phyloP scores from a whole-genome alignment of 1,140 invertebrate species.

The Holotrichia oblita region DNA sequence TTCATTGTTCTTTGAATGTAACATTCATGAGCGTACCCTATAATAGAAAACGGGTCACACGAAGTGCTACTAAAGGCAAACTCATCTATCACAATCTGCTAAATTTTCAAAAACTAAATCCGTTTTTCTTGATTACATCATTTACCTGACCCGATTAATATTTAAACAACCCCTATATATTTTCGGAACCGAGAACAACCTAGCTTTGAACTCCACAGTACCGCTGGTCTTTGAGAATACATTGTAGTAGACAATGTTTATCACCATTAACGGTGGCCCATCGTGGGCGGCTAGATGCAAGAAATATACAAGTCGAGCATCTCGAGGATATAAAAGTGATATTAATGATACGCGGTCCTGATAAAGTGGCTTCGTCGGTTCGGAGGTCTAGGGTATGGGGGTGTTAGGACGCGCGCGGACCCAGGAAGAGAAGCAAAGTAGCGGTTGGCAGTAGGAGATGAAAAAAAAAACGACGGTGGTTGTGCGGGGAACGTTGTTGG shows the following conservation, averaged over 20 bases:
- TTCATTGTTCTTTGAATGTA: too few relatives aligned
- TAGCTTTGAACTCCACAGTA: not conserved
- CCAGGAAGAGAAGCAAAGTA: not conserved
- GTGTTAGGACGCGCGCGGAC: not conserved
- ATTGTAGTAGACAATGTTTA: constrained; percentile 59
- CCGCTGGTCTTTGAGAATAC: constrained; percentile 43
- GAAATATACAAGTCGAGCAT: constrained; percentile 58
- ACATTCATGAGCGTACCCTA: too few relatives aligned
- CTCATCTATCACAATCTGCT: too few relatives aligned
- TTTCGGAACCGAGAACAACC: not conserved
- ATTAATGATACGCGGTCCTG: constrained; percentile 59
- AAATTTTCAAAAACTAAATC: too few relatives aligned
- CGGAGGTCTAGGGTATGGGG: not conserved
- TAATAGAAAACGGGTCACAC: too few relatives aligned
- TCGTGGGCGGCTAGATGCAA: constrained; percentile 49
- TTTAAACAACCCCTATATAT: constrained; percentile 4
- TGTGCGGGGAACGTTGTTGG: not conserved
- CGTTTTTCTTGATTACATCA: not conserved
- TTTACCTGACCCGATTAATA: not conserved
- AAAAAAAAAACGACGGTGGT: not conserved
- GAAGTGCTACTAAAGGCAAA: too few relatives aligned
- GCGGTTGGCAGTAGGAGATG: not conserved
- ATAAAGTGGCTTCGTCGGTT: constrained; percentile 54
- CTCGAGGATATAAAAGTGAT: constrained; percentile 62
- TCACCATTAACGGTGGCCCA: constrained; percentile 58